Conservation (phyloP, 2,888 invertebrate genomes). For the Mechanitis mazaeus region DNA sequence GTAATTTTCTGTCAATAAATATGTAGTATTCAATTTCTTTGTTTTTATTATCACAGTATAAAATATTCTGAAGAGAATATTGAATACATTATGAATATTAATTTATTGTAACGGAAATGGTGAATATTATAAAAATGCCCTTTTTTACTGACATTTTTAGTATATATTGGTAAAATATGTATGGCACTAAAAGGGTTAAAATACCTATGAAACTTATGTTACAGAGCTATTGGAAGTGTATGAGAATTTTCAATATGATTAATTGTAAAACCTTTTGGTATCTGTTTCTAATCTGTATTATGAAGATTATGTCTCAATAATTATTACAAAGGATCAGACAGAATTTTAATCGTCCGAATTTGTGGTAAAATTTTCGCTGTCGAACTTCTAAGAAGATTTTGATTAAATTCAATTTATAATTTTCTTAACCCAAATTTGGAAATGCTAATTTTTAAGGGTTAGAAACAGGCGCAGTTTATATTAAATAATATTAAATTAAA, state of each 20-base stretch:
- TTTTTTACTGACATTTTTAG: no score
- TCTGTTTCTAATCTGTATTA: background rate
- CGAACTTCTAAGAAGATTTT: conserved; percentile 26
- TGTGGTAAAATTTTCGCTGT: conserved; percentile 23
- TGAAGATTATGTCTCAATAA: conserved; percentile 6
- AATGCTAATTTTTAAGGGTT: conserved; percentile 24
- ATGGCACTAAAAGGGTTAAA: no score
- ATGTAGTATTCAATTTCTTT: no score
- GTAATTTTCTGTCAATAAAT: no score
- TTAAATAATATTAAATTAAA: no score
- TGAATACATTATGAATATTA: no score
- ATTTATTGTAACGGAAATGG: no score
- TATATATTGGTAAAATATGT: no score
- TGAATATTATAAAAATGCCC: no score
- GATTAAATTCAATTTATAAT: conserved; percentile 31
- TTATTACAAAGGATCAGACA: conserved; percentile 16
- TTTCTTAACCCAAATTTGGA: conserved; percentile 26
- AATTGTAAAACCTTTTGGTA: background rate
- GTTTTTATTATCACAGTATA: no score
- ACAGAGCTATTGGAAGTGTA: background rate
- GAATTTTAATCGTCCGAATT: conserved; percentile 26
- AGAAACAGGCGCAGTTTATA: conserved; percentile 14
- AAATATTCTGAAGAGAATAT: no score
- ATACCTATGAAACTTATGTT: no score
- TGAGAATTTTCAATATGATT: background rate